Evolutionary conservation across 2,797 vertebrate genomes (phyloP).

Genomic region (Spinibarbus caldwelli): DNA sequence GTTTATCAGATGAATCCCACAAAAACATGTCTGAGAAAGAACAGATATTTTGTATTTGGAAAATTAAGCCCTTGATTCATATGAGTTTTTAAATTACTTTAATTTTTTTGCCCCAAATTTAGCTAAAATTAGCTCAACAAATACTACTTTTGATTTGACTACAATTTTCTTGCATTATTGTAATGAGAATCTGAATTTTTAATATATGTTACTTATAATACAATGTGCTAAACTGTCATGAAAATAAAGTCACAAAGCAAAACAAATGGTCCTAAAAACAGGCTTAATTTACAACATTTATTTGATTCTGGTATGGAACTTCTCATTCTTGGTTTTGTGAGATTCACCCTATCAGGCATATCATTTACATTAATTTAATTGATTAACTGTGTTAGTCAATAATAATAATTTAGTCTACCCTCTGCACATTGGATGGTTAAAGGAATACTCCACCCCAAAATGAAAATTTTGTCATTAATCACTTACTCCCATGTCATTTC

Average conservation of each 20-base stretch:
- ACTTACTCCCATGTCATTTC: too few species aligned
- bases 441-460: too few species aligned
- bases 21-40: not conserved
- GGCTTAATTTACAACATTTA: not conserved
- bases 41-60: not conserved
- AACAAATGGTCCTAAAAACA: not conserved
- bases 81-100: not conserved
- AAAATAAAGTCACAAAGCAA: not conserved
- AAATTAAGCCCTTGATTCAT: not conserved
- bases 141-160: too few species aligned
- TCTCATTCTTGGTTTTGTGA: not conserved
- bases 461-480: too few species aligned
- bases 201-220: not conserved
- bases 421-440: not conserved
- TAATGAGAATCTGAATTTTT: not conserved
- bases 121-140: too few species aligned
- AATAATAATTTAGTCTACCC: not conserved
- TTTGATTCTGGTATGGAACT: not conserved
- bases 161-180: not conserved
- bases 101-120: not conserved
- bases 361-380: not conserved
- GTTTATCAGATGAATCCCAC: not conserved
- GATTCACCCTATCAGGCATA: not conserved
- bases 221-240: not conserved
- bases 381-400: not conserved